These are phyloP conservation scores for Syngnathus acus DNA, from an alignment of 2,797 vertebrate species.

Conservation along the genomic window DNA sequence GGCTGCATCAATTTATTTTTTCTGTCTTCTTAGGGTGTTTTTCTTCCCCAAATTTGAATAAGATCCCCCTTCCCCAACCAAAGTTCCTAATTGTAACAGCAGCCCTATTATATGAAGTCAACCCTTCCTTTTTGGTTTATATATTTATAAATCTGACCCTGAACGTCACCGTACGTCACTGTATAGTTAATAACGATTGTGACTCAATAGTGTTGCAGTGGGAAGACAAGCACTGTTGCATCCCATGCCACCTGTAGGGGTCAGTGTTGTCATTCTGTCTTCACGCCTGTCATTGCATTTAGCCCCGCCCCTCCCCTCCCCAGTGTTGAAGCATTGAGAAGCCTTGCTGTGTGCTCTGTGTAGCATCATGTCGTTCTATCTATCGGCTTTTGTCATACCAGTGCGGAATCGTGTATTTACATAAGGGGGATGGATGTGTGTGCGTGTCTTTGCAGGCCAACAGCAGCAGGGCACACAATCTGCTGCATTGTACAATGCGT, in stretches of 20 bases:
- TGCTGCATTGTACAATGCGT: constrained; percentile 32
- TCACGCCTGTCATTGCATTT: background rate
- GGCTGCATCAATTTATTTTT: no score
- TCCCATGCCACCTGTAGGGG: constrained; percentile 27
- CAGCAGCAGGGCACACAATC: constrained; percentile 22
- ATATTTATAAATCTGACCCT: no score
- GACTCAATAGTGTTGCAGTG: background rate
- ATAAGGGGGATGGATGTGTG: constrained; percentile 25
- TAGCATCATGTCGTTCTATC: constrained; percentile 39
- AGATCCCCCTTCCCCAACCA: no score
- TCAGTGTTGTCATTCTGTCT: constrained; percentile 34
- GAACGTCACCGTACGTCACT: no score
- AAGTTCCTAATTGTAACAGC: no score
- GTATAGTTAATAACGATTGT: no score
- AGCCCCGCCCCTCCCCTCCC: background rate
- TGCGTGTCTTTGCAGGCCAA: constrained; percentile 19
- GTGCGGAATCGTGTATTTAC: constrained; percentile 49
- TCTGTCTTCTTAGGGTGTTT: no score
- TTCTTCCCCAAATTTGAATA: no score
- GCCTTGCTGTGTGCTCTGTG: constrained; percentile 28
- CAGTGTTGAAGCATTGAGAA: constrained; percentile 36
- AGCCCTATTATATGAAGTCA: no score
- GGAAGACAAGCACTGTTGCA: background rate
- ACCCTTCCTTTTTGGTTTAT: no score
- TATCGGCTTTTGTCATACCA: constrained; percentile 37